Base-by-base conservation (phyloP, 2,797 vertebrate genomes). In the Phoxinus dragarum region DNA sequence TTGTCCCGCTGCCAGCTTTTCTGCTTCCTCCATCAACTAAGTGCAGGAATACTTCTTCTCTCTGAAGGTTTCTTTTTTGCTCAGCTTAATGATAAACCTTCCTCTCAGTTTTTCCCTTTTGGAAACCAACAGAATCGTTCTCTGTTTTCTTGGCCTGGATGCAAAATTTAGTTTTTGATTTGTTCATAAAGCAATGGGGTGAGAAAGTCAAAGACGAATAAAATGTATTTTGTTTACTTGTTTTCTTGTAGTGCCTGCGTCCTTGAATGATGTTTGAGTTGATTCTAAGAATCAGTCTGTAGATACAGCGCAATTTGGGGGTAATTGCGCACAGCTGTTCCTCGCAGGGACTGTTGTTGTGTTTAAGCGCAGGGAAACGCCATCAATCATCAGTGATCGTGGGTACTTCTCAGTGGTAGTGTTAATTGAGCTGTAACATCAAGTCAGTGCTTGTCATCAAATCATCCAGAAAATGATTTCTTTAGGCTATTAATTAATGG, bases 291-390 rank as follows among this genome's bases (percentile, higher is more conserved):
- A 88, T 82, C 75, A 72, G 80, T 89, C 78, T 83, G 78, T 61
- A 84, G 68, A 84, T 78, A 59, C 74, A 47, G 49, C 80, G 34
- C 61, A 77, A 82, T 86, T 72, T 81, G 76, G 54, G 54, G 21
- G 49, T 91, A 90, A 91, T 92, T 88, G 83, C 64, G 44, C 76
- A 49, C 91, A 91, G 89, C 86, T 91, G 89, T 80, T 78, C 64
- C 59, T 56, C 4, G 44, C 82, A 49, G 56, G n/a, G 61, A 67
- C 85, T 74, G 76, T 86, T 84, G 84, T 59, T 87, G 42, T 17
- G 47, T 68, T 86, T 82, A 67, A 85, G 31, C 8, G 4, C 85
- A 74, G 40, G 68, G n/a, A 17, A 59, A 69, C 68, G 16, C 17
- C 36, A 84, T 80, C 56, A 61, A 47, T 79, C 68, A 47, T 66